Percentiles rank a stretch among this genome's conserved stretches.
Evolutionary conservation across 2,888 invertebrate species (phyloP).

Genomic region (Ophion slaviceki): DNA sequence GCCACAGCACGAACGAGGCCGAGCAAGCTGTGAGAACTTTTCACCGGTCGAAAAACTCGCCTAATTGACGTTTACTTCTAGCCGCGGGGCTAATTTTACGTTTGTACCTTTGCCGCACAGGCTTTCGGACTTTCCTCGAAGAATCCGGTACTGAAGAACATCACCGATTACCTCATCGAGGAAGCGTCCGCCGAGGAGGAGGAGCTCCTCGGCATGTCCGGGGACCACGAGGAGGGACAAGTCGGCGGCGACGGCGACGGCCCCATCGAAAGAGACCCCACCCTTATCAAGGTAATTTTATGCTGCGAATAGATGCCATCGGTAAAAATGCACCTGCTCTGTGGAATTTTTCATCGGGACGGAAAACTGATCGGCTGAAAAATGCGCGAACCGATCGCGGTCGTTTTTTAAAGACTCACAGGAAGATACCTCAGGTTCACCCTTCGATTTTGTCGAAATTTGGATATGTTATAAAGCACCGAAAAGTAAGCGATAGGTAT

Average conservation of each 20-base stretch:
- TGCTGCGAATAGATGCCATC: too few relatives aligned
- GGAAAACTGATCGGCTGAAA: too few relatives aligned
- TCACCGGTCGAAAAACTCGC: background rate
- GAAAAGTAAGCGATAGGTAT: too few relatives aligned
- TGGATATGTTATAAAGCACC: too few relatives aligned
- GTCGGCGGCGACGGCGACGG: slow-evolving; percentile 83
- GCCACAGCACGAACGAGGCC: slow-evolving; percentile 73
- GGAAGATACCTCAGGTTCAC: too few relatives aligned
- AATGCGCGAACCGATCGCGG: too few relatives aligned
- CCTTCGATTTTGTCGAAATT: too few relatives aligned
- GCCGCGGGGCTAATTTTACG: background rate
- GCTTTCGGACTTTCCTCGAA: slow-evolving; percentile 90
- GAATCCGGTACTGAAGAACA: slow-evolving; percentile 97
- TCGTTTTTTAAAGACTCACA: too few relatives aligned
- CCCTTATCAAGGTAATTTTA: slow-evolving; percentile 88
- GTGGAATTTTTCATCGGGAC: too few relatives aligned
- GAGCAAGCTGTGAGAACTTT: slow-evolving; percentile 77
- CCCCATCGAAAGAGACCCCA: slow-evolving; percentile 89
- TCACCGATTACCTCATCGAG: slow-evolving; percentile 98
- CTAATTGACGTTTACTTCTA: background rate
- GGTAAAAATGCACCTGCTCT: too few relatives aligned
- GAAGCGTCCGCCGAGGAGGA: slow-evolving; percentile 99
- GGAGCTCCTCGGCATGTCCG: slow-evolving; percentile 90
- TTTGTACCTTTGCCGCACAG: slow-evolving; percentile 71
- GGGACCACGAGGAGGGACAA: slow-evolving; percentile 85